These are phyloP conservation scores for Sycophila texana DNA, from an alignment of 2,888 invertebrate genomes.

Conservation along the genomic window DNA sequence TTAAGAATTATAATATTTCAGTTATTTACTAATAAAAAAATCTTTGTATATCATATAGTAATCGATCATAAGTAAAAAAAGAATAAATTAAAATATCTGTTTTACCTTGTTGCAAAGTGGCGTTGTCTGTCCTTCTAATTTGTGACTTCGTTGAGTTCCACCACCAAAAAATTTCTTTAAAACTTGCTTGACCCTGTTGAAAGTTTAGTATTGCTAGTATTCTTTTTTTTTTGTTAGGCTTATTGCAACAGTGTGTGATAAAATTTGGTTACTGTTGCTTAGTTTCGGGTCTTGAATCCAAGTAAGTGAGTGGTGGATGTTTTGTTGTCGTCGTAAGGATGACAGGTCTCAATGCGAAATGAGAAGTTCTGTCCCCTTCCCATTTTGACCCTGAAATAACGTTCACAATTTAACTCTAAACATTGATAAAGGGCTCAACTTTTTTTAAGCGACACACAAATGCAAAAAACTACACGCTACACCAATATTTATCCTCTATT, in stretches of 20 bases:
- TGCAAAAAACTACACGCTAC: not conserved
- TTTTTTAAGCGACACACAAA: not conserved
- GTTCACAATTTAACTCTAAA: not conserved
- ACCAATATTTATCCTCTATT: not conserved
- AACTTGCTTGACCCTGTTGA: conserved; percentile 42
- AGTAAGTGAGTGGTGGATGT: conserved; percentile 70
- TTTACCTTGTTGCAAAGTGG: conserved; percentile 54
- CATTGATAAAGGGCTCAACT: not conserved
- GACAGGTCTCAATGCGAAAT: conserved; percentile 74
- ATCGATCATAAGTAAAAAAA: too few species aligned
- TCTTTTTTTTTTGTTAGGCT: conserved; percentile 45
- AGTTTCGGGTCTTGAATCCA: conserved; percentile 62
- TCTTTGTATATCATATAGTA: too few species aligned
- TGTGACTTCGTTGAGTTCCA: conserved; percentile 57
- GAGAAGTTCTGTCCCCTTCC: conserved; percentile 73
- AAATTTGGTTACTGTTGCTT: conserved; percentile 56
- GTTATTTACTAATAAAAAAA: not conserved
- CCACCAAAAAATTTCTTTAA: conserved; percentile 52
- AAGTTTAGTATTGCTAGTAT: conserved; percentile 51
- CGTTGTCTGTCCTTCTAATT: conserved; percentile 51
- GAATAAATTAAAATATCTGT: too few species aligned
- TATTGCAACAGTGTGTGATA: conserved; percentile 55
- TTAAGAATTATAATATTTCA: not conserved
- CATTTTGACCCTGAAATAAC: conserved; percentile 73
- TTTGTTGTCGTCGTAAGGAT: conserved; percentile 72